Evolutionary conservation across 2,797 vertebrate species (phyloP).

Genomic region (Hippopotamyrus pictus): DNA sequence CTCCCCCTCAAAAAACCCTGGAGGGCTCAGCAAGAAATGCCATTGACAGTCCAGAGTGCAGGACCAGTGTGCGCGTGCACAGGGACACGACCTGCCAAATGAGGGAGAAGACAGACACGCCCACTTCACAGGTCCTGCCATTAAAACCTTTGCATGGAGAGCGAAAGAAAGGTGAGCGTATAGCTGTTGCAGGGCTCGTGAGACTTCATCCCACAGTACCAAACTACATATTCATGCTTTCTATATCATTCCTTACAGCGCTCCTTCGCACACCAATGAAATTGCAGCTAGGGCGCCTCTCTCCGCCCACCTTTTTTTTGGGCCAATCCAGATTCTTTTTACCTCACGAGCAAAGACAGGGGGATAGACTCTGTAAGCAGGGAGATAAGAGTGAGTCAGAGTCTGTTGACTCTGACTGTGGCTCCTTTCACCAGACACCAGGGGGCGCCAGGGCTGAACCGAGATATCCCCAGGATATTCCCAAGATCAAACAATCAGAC

Average conservation of each 20-base stretch:
- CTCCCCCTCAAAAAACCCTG: not conserved
- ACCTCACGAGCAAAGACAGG: not conserved
- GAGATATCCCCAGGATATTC: not conserved
- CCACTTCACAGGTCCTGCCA: not conserved
- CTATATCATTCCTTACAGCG: constrained; percentile 6
- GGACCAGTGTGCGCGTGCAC: not conserved
- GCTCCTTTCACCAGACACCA: not conserved
- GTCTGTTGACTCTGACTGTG: not conserved
- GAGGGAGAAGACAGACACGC: not conserved
- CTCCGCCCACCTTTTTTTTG: not conserved
- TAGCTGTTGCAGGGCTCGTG: not conserved
- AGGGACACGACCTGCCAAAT: not conserved
- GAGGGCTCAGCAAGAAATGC: not conserved
- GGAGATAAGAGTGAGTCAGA: not conserved
- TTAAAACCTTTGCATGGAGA: not conserved
- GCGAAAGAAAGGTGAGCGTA: constrained; percentile 5
- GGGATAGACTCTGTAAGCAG: not conserved
- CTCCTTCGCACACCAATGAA: constrained; percentile 4
- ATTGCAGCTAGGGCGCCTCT: not conserved
- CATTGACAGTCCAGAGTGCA: not conserved
- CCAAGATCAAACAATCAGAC: not conserved
- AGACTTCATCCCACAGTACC: not conserved
- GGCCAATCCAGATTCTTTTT: not conserved
- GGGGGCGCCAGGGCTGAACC: not conserved
- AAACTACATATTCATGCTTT: not conserved